These are phyloP conservation scores for Drosophila pseudoananassae DNA, from an alignment of 1,140 invertebrate species.

Conservation along the genomic window DNA sequence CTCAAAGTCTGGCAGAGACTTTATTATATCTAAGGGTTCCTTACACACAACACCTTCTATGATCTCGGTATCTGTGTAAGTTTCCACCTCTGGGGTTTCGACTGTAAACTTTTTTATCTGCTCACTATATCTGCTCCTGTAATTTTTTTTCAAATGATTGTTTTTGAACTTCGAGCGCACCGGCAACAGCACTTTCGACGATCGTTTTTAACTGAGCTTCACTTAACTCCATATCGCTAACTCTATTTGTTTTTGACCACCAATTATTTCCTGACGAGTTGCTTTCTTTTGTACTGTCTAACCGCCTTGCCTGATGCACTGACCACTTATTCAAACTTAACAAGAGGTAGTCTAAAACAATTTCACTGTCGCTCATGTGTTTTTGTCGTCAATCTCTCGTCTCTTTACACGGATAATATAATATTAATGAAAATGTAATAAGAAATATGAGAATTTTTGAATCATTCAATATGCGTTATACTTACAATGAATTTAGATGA, in stretches of 20 bases:
- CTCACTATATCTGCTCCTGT: conserved; percentile 5
- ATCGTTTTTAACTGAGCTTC: conserved; percentile 11
- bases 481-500: conserved; percentile 5
- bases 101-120: conserved; percentile 2
- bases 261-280: conserved; percentile 1
- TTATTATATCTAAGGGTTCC: conserved; percentile 44
- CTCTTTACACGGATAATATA: conserved; percentile 2
- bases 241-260: conserved; percentile 6
- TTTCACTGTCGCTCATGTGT: conserved; percentile 1
- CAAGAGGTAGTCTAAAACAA: conserved; percentile 5
- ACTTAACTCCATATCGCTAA: conserved; percentile 5
- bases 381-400: conserved; percentile 12
- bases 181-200: conserved; percentile 1
- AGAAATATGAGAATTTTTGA: conserved; percentile 8
- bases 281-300: conserved; percentile 3
- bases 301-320: not conserved
- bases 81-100: conserved; percentile 7
- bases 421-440: not conserved
- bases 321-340: conserved; percentile 9
- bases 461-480: conserved; percentile 7
- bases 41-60: conserved; percentile 20
- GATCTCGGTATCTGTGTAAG: conserved; percentile 9
- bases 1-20: conserved; percentile 42
- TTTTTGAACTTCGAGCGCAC: conserved; percentile 9
- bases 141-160: conserved; percentile 13